Percentiles rank a stretch among this genome's conserved stretches.
Evolutionary conservation across 2,113 vertebrate genomes (phyloP).

Genomic region (Tupaia tana): DNA sequence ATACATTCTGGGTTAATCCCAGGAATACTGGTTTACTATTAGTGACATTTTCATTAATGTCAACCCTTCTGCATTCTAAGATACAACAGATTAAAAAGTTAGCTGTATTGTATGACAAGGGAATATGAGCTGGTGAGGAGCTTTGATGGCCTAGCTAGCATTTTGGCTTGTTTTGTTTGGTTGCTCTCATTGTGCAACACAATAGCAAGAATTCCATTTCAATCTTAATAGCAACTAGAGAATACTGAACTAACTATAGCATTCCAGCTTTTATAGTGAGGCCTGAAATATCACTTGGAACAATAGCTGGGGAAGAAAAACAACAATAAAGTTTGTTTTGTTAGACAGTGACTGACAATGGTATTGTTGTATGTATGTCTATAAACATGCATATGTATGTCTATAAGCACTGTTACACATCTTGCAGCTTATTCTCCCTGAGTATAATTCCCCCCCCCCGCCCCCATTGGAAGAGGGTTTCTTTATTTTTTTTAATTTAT

Average conservation of each 20-base stretch:
- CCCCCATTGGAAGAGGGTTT: too few relatives aligned
- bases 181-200: background rate
- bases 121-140: background rate
- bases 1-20: background rate
- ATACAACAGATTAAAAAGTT: background rate
- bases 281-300: background rate
- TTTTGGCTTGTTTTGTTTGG: background rate
- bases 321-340: background rate
- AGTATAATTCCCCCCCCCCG: background rate
- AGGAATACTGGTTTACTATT: background rate
- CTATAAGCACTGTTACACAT: background rate
- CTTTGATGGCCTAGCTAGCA: background rate
- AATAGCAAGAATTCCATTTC: background rate
- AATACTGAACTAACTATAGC: background rate
- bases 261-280: background rate
- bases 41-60: background rate
- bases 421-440: background rate
- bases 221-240: background rate
- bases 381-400: background rate
- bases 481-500: too few relatives aligned
- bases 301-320: background rate
- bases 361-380: background rate
- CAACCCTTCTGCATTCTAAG: background rate
- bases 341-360: background rate
- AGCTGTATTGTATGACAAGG: background rate